Base-by-base conservation (phyloP, 2,888 invertebrate species). In the Coecobrya sp. region DNA sequence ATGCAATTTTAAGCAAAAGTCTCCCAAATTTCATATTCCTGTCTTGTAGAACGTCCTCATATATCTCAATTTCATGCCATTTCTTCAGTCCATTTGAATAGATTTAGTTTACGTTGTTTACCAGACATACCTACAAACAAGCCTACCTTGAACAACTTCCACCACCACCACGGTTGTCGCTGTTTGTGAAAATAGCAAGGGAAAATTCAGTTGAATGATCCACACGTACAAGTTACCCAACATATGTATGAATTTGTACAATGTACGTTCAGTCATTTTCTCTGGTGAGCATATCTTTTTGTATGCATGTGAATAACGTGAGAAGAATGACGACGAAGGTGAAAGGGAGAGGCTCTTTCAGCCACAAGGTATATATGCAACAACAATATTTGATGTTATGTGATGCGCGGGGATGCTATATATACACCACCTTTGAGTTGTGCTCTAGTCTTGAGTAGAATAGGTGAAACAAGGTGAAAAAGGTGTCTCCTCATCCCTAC, bases 61-160 rank as follows among this genome's bases (percentile, higher is more conserved):
- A 86, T 86, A 91, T 91, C 91, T 91, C 86, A 86, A 91, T 91
- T 91, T 91, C 82, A 82, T 16, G 45, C 82, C 52, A 70, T 91
- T 86, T 91, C 91, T 82, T 91, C 91, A 91, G 91, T 86, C 86
- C 91, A 91, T 91, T 91, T 91, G 86, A 91, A 91, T 91, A 86
- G 91, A 91, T 91, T 86, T 91, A 91, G 86, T 82, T 91, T 82
- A 70, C 25, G 81, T 91, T 86, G 91, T 91, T 86, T 87, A 91
- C 91, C 86, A 86, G 42, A 62, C 22, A 85, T 62, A 68, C 36
- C 36, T 36, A 2, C 19, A 70, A 10, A 42, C 68, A 68, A 13
- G 16, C 13, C 55, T 36, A 55, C 30, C 62, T 62, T 86, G 79
- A 49, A 73, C 65, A 85, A 45, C 68, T 16, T 11, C 30, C n/a